A percentile compares a stretch with the other conserved stretches of the same genome.
These are phyloP conservation scores for Lasioglossum calceatum DNA, from an alignment of 2,888 invertebrate species.

Conservation along the genomic window DNA sequence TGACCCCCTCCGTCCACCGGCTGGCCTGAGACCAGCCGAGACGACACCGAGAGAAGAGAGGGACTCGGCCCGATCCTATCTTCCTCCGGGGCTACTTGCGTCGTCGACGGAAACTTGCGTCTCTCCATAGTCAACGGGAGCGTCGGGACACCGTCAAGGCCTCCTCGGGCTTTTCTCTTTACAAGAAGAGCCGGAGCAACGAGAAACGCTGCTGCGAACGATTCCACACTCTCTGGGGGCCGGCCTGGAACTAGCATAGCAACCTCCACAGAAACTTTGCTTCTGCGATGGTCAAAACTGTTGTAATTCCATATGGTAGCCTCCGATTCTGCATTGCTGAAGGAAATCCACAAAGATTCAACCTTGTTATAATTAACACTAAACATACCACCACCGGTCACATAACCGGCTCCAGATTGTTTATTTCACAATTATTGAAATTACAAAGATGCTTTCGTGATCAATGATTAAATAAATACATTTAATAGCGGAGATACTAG, in stretches of 20 bases:
- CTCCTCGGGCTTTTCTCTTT: constrained; percentile 38
- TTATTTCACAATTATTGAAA: too few species aligned
- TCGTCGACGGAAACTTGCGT: constrained; percentile 57
- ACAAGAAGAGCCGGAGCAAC: neutral
- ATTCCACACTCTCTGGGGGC: neutral
- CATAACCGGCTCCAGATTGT: too few species aligned
- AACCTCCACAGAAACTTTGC: neutral
- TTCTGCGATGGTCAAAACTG: too few species aligned
- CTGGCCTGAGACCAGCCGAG: constrained; percentile 28
- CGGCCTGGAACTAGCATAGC: neutral
- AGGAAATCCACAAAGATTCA: too few species aligned
- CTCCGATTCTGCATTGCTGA: too few species aligned
- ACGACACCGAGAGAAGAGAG: neutral
- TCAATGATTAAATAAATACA: too few species aligned
- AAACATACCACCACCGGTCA: too few species aligned
- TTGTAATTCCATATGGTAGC: too few species aligned
- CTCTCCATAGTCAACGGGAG: constrained; percentile 45
- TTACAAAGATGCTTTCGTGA: too few species aligned
- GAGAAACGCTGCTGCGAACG: constrained; percentile 9
- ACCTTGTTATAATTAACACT: too few species aligned
- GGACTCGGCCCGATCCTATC: constrained; percentile 73
- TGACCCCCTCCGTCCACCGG: constrained; percentile 65
- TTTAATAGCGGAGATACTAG: too few species aligned
- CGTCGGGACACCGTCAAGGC: constrained; percentile 12
- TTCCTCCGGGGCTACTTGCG: constrained; percentile 40